These are phyloP conservation scores for Dicaeum eximium DNA, from an alignment of 2,113 vertebrate genomes.

Conservation along the genomic window DNA sequence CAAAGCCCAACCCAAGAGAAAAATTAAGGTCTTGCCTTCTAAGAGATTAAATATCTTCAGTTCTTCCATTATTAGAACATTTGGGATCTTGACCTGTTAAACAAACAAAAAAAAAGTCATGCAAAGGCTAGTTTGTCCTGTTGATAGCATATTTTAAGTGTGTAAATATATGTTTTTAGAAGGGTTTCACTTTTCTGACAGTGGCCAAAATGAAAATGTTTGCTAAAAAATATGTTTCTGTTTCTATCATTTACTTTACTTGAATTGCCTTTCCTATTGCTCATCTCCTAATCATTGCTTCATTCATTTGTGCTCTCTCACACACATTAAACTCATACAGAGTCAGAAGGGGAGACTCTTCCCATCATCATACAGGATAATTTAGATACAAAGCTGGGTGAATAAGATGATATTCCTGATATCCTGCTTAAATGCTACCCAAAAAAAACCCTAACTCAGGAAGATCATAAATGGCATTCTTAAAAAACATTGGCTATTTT, in stretches of 20 bases:
- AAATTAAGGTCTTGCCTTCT: not conserved
- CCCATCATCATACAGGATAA: not conserved
- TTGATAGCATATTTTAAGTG: not conserved
- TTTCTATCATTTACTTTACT: not conserved
- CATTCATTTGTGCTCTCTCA: conserved; percentile 28
- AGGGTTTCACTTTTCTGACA: not conserved
- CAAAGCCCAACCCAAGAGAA: not conserved
- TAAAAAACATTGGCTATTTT: not conserved
- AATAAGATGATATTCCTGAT: not conserved
- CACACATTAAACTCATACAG: not conserved
- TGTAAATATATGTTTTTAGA: not conserved
- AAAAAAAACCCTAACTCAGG: not conserved
- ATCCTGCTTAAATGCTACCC: not conserved
- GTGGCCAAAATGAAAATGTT: not conserved
- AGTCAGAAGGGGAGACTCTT: not conserved
- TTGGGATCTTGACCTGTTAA: not conserved
- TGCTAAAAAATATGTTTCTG: not conserved
- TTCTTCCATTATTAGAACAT: not conserved
- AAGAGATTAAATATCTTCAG: not conserved
- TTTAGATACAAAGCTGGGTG: not conserved
- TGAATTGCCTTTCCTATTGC: not conserved
- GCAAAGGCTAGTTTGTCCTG: not conserved
- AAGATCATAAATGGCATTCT: not conserved
- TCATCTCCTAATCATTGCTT: conserved; percentile 20
- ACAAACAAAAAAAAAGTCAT: not conserved